These are phyloP conservation scores for Sisor rabdophorus DNA, from an alignment of 2,113 vertebrate species.

Conservation along the genomic window DNA sequence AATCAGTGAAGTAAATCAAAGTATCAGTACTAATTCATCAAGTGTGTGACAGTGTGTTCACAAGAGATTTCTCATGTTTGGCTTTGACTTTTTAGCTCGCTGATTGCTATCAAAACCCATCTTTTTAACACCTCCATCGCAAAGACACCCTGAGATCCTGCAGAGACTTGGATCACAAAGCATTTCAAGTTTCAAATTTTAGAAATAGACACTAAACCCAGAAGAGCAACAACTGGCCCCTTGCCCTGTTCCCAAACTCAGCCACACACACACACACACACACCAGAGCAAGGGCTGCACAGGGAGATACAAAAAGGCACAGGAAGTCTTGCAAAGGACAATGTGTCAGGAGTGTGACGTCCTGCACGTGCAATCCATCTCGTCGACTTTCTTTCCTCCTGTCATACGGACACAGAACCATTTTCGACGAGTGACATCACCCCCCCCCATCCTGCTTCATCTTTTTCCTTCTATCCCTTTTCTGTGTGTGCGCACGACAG, in stretches of 20 bases:
- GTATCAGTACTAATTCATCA: neutral
- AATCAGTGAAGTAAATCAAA: neutral
- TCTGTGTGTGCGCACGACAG: constrained; percentile 27
- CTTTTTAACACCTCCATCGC: neutral
- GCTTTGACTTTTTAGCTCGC: neutral
- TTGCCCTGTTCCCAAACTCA: constrained; percentile 47
- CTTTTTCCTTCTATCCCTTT: neutral
- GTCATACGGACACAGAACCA: neutral
- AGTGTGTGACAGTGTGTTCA: neutral
- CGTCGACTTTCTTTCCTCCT: neutral
- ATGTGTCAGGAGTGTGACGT: constrained; percentile 35
- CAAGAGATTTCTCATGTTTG: neutral
- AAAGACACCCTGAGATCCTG: constrained; percentile 3
- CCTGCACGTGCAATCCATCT: constrained; percentile 28
- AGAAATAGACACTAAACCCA: constrained; percentile 33
- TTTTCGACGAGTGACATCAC: constrained; percentile 31
- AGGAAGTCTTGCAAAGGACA: constrained; percentile 43
- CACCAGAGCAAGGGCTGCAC: constrained; percentile 41
- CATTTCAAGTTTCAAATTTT: constrained; percentile 22
- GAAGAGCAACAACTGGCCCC: constrained; percentile 28
- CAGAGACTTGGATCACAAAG: constrained; percentile 6
- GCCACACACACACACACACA: constrained; percentile 21
- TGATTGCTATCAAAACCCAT: neutral
- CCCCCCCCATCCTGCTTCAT: neutral
- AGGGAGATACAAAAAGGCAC: constrained; percentile 39